Evolutionary conservation across 2,113 vertebrate genomes (phyloP).

Genomic region (Euleptes europaea): DNA sequence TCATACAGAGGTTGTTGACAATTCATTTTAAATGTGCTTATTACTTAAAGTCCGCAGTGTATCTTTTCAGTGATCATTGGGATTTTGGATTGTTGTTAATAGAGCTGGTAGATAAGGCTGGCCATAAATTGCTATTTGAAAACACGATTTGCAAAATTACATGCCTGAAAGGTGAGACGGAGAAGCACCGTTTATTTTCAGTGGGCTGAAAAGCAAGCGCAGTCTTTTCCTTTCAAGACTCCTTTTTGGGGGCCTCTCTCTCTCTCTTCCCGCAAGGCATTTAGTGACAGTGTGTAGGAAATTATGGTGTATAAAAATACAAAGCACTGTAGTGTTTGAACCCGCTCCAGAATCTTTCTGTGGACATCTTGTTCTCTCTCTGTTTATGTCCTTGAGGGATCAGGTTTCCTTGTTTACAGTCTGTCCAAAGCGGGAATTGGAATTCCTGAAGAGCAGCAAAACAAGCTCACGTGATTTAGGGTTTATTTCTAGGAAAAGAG

Average conservation of each 20-base stretch:
- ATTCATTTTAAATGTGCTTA: neutral
- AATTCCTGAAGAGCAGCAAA: constrained; percentile 72
- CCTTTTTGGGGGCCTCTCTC: neutral
- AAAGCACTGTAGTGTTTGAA: constrained; percentile 53
- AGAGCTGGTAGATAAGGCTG: neutral
- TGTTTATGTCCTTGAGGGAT: constrained; percentile 62
- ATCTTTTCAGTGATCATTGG: neutral
- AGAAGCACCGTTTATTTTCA: neutral
- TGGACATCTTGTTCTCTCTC: constrained; percentile 67
- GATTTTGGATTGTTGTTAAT: neutral
- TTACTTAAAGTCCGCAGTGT: neutral
- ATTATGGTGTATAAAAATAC: constrained; percentile 18
- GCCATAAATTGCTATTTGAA: constrained; percentile 24
- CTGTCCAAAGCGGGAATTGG: constrained; percentile 58
- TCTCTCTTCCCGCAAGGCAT: constrained; percentile 14
- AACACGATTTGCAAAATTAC: constrained; percentile 16
- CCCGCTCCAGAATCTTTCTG: constrained; percentile 46
- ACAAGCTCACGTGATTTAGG: constrained; percentile 60
- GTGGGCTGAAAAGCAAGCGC: neutral
- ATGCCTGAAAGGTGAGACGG: neutral
- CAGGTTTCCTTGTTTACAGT: constrained; percentile 71
- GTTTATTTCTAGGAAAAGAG: constrained; percentile 64
- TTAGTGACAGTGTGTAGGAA: constrained; percentile 33
- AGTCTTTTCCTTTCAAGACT: constrained; percentile 28
- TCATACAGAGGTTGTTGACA: neutral